Conservation (phyloP, 2,797 vertebrate species). For the Rhinatrema bivittatum region DNA sequence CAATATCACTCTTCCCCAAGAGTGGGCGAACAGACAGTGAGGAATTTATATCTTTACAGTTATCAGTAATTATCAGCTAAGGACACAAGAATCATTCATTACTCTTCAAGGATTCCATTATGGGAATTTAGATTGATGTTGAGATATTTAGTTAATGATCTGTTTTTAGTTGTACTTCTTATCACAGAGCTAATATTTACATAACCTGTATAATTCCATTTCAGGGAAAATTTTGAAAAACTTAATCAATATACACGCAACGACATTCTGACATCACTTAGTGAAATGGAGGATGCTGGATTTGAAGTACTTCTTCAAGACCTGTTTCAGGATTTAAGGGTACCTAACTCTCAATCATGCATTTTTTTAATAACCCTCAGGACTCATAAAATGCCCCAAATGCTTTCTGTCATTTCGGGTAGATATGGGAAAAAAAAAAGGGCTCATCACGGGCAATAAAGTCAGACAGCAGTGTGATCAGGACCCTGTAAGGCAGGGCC, state of each 20-base stretch:
- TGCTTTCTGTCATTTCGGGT: no score
- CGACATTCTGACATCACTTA: slow-evolving; percentile 34
- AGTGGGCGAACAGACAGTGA: no score
- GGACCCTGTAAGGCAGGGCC: no score
- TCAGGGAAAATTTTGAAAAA: slow-evolving; percentile 53
- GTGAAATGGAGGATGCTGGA: slow-evolving; percentile 51
- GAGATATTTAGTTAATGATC: neutral
- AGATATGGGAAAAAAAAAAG: no score
- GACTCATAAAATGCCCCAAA: no score
- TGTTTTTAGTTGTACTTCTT: neutral
- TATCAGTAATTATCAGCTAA: no score
- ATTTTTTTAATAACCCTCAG: no score
- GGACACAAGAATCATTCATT: neutral
- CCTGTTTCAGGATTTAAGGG: slow-evolving; percentile 57
- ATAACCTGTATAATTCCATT: slow-evolving; percentile 1
- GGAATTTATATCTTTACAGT: no score
- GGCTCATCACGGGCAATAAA: no score
- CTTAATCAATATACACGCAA: neutral
- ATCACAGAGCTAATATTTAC: neutral
- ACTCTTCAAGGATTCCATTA: no score
- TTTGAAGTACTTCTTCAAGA: slow-evolving; percentile 53
- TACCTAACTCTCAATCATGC: slow-evolving; percentile 12
- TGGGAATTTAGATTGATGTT: neutral
- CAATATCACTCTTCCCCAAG: no score
- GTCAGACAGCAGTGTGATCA: no score